Base-by-base conservation (phyloP, 2,113 vertebrate species). In the Todiramphus chloris region DNA sequence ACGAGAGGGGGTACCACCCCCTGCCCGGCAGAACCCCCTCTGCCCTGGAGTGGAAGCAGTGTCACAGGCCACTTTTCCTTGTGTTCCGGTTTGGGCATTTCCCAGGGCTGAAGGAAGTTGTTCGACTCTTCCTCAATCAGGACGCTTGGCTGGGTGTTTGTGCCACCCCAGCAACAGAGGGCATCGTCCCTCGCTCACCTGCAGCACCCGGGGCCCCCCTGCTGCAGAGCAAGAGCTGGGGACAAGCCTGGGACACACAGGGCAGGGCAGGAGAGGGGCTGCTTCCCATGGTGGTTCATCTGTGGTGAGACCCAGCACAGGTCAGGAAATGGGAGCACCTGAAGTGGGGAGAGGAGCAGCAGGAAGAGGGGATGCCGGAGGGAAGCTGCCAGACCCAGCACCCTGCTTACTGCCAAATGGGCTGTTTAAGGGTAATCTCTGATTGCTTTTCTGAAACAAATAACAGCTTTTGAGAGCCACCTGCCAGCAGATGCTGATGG, bases 401-500 rank as follows among this genome's bases (percentile, higher is more conserved):
- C n/a, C 25, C 50, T n/a, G 33, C 27, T 73, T 62, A 8, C 58
- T 56, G 41, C 28, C 33, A 25, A 37, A 87, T 0, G 23, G 10
- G 11, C 33, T 67, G 37, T 77, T 73, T 28, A 60, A n/a, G 4
- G 24, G 53, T 76, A 62, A 66, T 53, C 59, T 35, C 67, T 12
- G 25, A 60, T 39, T 44, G 75, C 56, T 83, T 77, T 88, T 46
- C 94, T 5, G 10, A 86, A 92, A 83, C 50, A 85, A 81, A 21
- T 37, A 62, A 50, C 55, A 81, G 89, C 55, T 75, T 90, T 76
- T 70, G 46, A 76, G 69, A 87, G 60, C 23, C 72, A 77, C 86
- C 68, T 80, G 60, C 25, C 68, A 85, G 64, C 63, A 77, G 43
- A 43, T 5, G 3, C 41, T 78, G 85, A 59, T 17, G 25, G 63